A percentile compares a stretch with the other conserved stretches of the same genome.
These are phyloP conservation scores for Penaeus indicus DNA, from an alignment of 1,140 invertebrate species.

Conservation along the genomic window DNA sequence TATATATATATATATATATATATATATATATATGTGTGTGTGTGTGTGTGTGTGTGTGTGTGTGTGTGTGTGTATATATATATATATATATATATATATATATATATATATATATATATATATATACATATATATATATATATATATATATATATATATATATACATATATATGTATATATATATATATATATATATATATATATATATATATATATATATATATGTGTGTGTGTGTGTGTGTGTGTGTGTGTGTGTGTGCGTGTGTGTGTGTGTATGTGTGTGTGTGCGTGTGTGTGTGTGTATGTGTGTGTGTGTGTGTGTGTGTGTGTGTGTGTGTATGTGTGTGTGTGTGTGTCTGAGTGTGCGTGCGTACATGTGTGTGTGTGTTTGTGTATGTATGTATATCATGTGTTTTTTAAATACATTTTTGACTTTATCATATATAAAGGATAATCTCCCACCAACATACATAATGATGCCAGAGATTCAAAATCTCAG, in stretches of 20 bases:
- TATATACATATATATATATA: conserved; percentile 38
- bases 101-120: neutral
- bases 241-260: neutral
- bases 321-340: neutral
- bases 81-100: neutral
- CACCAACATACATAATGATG: neutral
- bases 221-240: neutral
- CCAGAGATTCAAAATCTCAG: neutral
- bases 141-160: conserved; percentile 40
- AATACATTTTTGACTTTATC: neutral
- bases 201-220: neutral
- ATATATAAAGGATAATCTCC: neutral
- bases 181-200: too few species aligned
- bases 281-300: neutral
- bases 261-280: neutral
- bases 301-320: neutral
- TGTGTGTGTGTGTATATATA: too few species aligned
- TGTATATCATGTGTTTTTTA: neutral
- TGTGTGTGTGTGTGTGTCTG: neutral
- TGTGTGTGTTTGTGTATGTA: neutral
- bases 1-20: too few species aligned
- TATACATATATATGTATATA: neutral
- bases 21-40: too few species aligned
- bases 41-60: too few species aligned
- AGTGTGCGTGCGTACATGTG: neutral